phyloP scores from a whole-genome alignment of 2,113 vertebrate species.

The Beaufortia kweichowensis region DNA sequence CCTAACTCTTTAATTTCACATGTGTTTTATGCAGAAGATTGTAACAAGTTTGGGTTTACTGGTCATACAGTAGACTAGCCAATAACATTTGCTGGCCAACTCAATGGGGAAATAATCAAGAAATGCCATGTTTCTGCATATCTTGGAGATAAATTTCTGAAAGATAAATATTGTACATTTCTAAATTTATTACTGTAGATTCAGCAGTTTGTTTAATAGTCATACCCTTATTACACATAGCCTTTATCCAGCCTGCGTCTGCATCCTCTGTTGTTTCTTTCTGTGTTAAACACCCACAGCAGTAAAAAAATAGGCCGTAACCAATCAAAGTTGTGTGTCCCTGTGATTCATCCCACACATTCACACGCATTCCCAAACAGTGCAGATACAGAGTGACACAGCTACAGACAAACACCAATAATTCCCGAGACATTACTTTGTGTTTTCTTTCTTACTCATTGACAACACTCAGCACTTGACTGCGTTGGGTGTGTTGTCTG shows the following conservation, averaged over 20 bases:
- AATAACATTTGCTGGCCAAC: no score
- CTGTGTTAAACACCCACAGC: constrained; percentile 2
- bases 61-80: no score
- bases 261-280: constrained; percentile 5
- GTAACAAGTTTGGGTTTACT: no score
- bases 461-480: background rate
- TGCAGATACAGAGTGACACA: background rate
- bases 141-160: no score
- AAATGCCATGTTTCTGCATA: no score
- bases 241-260: constrained; percentile 18
- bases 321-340: constrained; percentile 9
- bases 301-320: constrained; percentile 14
- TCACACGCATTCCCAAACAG: background rate
- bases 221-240: background rate
- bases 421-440: background rate
- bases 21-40: no score
- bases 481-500: background rate
- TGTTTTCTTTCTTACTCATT: constrained; percentile 1
- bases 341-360: constrained; percentile 14
- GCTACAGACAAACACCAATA: background rate
- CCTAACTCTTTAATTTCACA: no score
- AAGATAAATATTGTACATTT: no score
- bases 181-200: constrained; percentile 3
- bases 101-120: no score
- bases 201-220: constrained; percentile 27